Evolutionary conservation across 2,113 vertebrate genomes (phyloP).

Genomic region (Perognathus longimembris): DNA sequence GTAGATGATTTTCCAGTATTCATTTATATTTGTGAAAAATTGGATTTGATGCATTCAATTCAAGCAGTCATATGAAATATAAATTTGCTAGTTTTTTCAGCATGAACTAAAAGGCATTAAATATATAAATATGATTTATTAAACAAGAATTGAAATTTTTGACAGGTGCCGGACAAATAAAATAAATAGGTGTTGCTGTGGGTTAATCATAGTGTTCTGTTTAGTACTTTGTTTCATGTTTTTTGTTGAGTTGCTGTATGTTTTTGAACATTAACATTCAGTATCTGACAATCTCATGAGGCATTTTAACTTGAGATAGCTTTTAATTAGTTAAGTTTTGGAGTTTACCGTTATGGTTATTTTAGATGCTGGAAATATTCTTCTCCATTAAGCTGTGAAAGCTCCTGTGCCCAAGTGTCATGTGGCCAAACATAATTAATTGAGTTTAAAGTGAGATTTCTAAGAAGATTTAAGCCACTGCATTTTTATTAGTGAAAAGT

Average conservation of each 20-base stretch:
- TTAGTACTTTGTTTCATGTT: slow-evolving; percentile 19
- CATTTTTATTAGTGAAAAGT: slow-evolving; percentile 55
- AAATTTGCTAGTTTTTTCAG: slow-evolving; percentile 23
- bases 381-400: slow-evolving; percentile 59
- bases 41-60: slow-evolving; percentile 13
- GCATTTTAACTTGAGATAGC: slow-evolving; percentile 61
- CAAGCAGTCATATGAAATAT: slow-evolving; percentile 1
- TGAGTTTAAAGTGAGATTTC: slow-evolving; percentile 64
- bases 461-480: slow-evolving; percentile 54
- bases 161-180: neutral
- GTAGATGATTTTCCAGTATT: neutral
- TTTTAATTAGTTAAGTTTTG: slow-evolving; percentile 71
- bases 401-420: slow-evolving; percentile 49
- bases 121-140: neutral
- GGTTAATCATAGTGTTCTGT: neutral
- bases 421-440: slow-evolving; percentile 53
- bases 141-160: slow-evolving; percentile 45
- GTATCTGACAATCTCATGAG: slow-evolving; percentile 60
- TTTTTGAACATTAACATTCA: slow-evolving; percentile 64
- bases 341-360: slow-evolving; percentile 61
- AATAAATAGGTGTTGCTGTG: slow-evolving; percentile 23
- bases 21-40: slow-evolving; percentile 10
- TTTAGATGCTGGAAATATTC: slow-evolving; percentile 62
- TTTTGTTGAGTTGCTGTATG: slow-evolving; percentile 26
- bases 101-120: slow-evolving; percentile 33